Evolutionary conservation across 1,140 invertebrate species (phyloP), one percentile per base, ranked within the genome.

Genomic region (Nymphalis io): DNA sequence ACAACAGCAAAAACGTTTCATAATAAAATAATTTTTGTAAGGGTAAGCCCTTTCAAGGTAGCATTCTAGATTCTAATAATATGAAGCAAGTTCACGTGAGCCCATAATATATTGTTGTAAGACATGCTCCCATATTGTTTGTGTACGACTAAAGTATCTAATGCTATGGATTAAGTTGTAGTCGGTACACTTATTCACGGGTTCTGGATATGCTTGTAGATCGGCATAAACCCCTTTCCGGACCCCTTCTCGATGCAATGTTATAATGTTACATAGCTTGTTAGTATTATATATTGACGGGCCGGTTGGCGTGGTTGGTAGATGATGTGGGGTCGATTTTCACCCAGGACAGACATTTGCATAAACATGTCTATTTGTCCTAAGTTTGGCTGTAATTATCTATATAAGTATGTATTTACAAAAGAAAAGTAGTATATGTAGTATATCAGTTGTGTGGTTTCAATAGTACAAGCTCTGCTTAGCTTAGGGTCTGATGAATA

Each of bases 121-220:
- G 44, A 55, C 57, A 58, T 18, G 63, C 27, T 66, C 42, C 40
- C 11, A 46, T 27, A 58, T 48, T 60, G 57, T 67, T 60, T 60
- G 64, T 57, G 33, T 55, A 65, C 8, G 16, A 53, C 42, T 15
- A 2, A 57, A 65, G 63, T 55, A 21, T 44, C 55, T 66, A 60
- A 67, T 59, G 57, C 55, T 38, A 42, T n/a, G 64, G 64, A 67
- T 67, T 67, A 67, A 16, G 57, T 42, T n/a, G n/a, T n/a, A n/a
- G n/a, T 58, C 20, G 40, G 42, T 48, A 67, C 64, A 60, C 64
- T 48, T 48, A 55, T 59, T 57, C 64, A n/a, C 18, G 57, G 44
- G n/a, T 40, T 48, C 42, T 21, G 57, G 55, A n/a, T 33, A 20
- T 10, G n/a, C 10, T 27, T 16, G 15, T 3, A 55, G 64, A 60